These are phyloP conservation scores for Brachypalpus laphriformis DNA, from an alignment of 2,888 invertebrate genomes.

Conservation along the genomic window DNA sequence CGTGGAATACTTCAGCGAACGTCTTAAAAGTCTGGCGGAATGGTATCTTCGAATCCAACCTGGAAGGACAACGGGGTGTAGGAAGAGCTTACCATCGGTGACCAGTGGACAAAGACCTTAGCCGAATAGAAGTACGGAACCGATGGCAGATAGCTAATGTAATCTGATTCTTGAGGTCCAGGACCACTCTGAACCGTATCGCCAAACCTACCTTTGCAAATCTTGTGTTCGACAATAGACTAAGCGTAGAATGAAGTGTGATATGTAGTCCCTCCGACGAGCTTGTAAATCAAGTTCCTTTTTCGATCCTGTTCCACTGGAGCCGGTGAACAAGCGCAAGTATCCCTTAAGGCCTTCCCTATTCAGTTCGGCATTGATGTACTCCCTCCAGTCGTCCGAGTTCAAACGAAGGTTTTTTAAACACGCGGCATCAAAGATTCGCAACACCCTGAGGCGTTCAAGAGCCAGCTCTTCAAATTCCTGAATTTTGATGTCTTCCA, in stretches of 20 bases:
- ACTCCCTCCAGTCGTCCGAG: slow-evolving; percentile 88
- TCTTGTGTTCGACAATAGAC: slow-evolving; percentile 96
- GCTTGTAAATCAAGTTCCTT: slow-evolving; percentile 87
- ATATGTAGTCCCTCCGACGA: slow-evolving; percentile 92
- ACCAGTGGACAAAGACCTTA: too few relatives aligned
- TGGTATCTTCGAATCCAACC: too few relatives aligned
- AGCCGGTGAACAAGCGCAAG: slow-evolving; percentile 85
- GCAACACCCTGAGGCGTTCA: slow-evolving; percentile 91
- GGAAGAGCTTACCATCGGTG: too few relatives aligned
- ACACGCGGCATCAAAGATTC: slow-evolving; percentile 89
- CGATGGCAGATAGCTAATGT: too few relatives aligned
- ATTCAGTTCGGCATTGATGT: slow-evolving; percentile 86
- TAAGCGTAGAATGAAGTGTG: slow-evolving; percentile 95
- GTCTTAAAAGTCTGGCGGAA: too few relatives aligned
- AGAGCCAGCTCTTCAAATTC: slow-evolving; percentile 95
- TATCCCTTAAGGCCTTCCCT: slow-evolving; percentile 88
- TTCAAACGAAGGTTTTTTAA: slow-evolving; percentile 86
- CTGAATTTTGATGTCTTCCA: slow-evolving; percentile 88
- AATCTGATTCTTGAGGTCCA: too few relatives aligned
- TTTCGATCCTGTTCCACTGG: slow-evolving; percentile 76
- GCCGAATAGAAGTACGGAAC: too few relatives aligned
- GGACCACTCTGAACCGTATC: too few relatives aligned
- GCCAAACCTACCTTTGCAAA: slow-evolving; percentile 86
- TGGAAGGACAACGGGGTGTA: too few relatives aligned
- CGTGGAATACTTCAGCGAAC: too few relatives aligned